A percentile compares a stretch with the other conserved stretches of the same genome.
Evolutionary conservation across 2,113 vertebrate species (phyloP).

Genomic region (Speoplatyrhinus poulsoni): DNA sequence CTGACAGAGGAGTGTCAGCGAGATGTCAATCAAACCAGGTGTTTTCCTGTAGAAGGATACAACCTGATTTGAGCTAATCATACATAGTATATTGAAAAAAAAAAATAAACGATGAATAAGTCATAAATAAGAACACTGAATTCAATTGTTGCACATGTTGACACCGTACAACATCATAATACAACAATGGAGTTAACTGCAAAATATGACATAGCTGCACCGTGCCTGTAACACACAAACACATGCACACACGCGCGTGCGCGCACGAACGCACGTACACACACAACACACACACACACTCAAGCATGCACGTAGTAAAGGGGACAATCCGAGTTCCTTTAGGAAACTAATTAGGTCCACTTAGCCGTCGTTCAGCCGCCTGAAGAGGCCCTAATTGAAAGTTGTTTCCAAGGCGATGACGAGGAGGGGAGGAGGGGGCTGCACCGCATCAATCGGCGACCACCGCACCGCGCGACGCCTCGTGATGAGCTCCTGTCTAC

Average conservation of each 20-base stretch:
- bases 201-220: not conserved
- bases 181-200: too few relatives aligned
- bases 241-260: not conserved
- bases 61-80: too few relatives aligned
- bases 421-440: not conserved
- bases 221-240: not conserved
- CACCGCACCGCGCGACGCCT: constrained; percentile 48
- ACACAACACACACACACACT: constrained; percentile 3
- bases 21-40: too few relatives aligned
- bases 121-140: too few relatives aligned
- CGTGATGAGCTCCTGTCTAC: constrained; percentile 68
- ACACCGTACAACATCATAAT: too few relatives aligned
- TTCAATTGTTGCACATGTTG: too few relatives aligned
- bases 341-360: constrained; percentile 52
- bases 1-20: too few relatives aligned
- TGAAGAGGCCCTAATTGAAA: constrained; percentile 45
- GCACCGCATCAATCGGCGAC: constrained; percentile 58
- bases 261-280: not conserved
- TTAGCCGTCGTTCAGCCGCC: constrained; percentile 52
- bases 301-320: not conserved
- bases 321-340: constrained; percentile 34
- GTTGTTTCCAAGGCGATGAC: constrained; percentile 53
- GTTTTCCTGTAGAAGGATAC: too few relatives aligned
- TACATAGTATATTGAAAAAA: too few relatives aligned
- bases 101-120: too few relatives aligned